A percentile compares a stretch with the other conserved stretches of the same genome.
Conservation (phyloP, 2,113 vertebrate genomes). For the Tachycineta bicolor region DNA sequence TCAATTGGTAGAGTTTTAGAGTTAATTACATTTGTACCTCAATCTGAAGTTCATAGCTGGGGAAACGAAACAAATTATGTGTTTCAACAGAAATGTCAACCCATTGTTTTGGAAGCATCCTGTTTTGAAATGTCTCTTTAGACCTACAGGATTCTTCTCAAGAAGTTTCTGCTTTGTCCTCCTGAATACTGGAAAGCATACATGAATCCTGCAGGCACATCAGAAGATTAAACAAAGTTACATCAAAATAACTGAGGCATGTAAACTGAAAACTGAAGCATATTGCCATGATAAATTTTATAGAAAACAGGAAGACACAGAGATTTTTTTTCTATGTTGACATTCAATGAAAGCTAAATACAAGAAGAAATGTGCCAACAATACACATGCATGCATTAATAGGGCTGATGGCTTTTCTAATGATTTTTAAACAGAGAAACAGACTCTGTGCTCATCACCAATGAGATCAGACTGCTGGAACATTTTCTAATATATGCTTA, state of each 20-base stretch:
- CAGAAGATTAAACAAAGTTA: not conserved
- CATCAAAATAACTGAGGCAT: not conserved
- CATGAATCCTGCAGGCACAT: not conserved
- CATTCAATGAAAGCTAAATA: not conserved
- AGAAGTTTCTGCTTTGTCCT: not conserved
- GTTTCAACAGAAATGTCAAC: not conserved
- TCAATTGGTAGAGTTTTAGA: not conserved
- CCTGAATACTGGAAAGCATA: not conserved
- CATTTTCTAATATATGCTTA: constrained; percentile 5
- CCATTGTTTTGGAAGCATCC: not conserved
- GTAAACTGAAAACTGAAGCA: not conserved
- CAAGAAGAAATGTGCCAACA: not conserved
- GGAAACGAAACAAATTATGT: not conserved
- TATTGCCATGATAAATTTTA: not conserved
- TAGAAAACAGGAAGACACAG: not conserved
- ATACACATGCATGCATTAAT: not conserved
- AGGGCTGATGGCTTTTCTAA: constrained; percentile 36
- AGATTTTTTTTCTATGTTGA: not conserved
- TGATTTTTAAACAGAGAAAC: constrained; percentile 23
- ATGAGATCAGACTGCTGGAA: constrained; percentile 19
- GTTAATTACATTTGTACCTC: not conserved
- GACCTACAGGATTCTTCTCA: not conserved
- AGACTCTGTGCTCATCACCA: constrained; percentile 7
- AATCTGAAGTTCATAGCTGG: not conserved
- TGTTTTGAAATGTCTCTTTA: not conserved